These are phyloP conservation scores for Rafetus swinhoei DNA, from an alignment of 2,113 vertebrate species.

Conservation along the genomic window DNA sequence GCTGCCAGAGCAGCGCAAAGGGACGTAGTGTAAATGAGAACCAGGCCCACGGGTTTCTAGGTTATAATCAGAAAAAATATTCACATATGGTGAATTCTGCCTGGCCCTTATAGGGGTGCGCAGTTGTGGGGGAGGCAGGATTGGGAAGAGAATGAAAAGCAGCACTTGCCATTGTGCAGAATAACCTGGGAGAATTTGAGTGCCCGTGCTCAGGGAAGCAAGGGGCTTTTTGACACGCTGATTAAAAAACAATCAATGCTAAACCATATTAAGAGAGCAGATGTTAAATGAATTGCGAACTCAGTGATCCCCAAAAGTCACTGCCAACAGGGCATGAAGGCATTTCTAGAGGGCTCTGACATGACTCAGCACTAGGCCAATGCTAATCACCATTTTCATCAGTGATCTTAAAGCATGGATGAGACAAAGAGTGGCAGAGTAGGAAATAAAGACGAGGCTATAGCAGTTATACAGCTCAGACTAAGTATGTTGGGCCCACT, in stretches of 20 bases:
- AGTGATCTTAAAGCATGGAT: neutral
- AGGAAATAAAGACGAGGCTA: neutral
- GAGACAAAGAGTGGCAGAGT: neutral
- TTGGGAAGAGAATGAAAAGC: neutral
- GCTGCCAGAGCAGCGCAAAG: neutral
- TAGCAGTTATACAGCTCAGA: neutral
- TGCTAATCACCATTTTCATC: neutral
- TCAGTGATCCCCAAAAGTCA: neutral
- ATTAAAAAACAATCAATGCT: conserved; percentile 1
- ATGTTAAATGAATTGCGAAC: neutral
- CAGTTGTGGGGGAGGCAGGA: neutral
- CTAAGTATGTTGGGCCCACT: neutral
- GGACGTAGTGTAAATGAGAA: neutral
- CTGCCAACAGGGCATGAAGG: neutral
- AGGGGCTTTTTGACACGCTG: neutral
- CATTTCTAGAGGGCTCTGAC: neutral
- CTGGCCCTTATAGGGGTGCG: neutral
- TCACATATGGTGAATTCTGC: neutral
- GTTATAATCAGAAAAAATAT: neutral
- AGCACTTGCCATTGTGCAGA: neutral
- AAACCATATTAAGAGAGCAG: neutral
- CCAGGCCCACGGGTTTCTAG: neutral
- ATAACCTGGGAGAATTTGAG: neutral
- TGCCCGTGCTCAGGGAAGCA: neutral
- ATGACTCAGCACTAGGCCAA: neutral